phyloP scores from a whole-genome alignment of 1,140 invertebrate genomes.

The Bombus impatiens region DNA sequence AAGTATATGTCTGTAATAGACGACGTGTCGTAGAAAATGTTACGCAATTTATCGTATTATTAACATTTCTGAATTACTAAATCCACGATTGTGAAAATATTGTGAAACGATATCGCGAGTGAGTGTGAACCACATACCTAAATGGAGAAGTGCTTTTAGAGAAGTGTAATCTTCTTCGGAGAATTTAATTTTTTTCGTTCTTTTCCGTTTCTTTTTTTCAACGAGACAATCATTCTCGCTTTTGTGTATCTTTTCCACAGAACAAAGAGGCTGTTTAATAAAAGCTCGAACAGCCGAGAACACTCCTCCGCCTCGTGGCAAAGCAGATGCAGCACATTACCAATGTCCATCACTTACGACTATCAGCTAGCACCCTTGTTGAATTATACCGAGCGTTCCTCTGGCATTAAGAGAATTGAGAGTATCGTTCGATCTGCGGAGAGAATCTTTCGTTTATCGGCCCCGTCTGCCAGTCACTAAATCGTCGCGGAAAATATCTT shows the following conservation, averaged over 20 bases:
- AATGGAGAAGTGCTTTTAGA: neutral
- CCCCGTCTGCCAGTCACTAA: neutral
- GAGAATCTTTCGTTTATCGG: constrained; percentile 39
- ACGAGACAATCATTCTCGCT: constrained; percentile 35
- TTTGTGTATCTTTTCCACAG: constrained; percentile 34
- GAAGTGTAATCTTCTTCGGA: neutral
- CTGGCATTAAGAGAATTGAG: constrained; percentile 62
- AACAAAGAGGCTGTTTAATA: constrained; percentile 75
- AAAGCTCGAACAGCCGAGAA: constrained; percentile 67
- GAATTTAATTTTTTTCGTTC: neutral
- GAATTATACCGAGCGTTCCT: constrained; percentile 74
- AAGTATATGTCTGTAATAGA: neutral
- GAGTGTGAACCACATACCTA: neutral
- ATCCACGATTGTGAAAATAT: neutral
- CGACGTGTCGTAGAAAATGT: neutral
- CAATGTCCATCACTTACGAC: constrained; percentile 79
- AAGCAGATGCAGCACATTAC: constrained; percentile 82
- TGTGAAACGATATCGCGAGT: no score
- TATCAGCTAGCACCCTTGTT: constrained; percentile 72
- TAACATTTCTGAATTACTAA: neutral
- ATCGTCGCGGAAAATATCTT: neutral
- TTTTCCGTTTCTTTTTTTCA: neutral
- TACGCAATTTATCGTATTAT: neutral
- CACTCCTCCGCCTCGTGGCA: constrained; percentile 45
- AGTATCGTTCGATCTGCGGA: constrained; percentile 56